Percentiles rank a stretch among this genome's conserved stretches.
Conservation (phyloP, 2,797 vertebrate genomes). For the Trematomus bernacchii region DNA sequence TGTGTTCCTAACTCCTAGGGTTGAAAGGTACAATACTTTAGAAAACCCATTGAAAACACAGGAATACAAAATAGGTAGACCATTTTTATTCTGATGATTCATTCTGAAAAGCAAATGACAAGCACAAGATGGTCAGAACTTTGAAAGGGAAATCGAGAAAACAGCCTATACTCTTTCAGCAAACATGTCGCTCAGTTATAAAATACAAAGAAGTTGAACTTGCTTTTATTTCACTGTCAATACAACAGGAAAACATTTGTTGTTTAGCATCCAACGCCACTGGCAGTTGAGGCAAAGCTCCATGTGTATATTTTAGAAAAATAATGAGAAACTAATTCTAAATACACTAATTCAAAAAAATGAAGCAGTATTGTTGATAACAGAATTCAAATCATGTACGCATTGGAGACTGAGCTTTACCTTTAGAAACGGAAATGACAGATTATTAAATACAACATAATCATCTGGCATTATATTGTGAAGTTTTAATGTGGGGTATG, state of each 20-base stretch:
- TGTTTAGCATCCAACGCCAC: neutral
- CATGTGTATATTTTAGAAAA: neutral
- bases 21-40: neutral
- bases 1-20: constrained; percentile 13
- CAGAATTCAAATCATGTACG: neutral
- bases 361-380: neutral
- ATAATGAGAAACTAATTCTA: neutral
- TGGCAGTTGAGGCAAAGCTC: neutral
- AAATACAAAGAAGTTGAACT: neutral
- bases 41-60: neutral
- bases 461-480: neutral
- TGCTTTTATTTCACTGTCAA: neutral
- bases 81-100: neutral
- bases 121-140: neutral
- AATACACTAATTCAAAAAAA: neutral
- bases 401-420: neutral
- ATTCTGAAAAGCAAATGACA: neutral
- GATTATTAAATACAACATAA: neutral
- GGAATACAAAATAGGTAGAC: neutral
- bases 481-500: neutral
- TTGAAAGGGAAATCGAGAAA: constrained; percentile 1
- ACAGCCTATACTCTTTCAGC: neutral
- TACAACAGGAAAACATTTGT: neutral
- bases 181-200: neutral
- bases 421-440: neutral